A percentile compares a stretch with the other conserved stretches of the same genome.
Conservation (phyloP, 37 sponge, comb jelly and placozoan species). For the Diacarnus erythraeanus region DNA sequence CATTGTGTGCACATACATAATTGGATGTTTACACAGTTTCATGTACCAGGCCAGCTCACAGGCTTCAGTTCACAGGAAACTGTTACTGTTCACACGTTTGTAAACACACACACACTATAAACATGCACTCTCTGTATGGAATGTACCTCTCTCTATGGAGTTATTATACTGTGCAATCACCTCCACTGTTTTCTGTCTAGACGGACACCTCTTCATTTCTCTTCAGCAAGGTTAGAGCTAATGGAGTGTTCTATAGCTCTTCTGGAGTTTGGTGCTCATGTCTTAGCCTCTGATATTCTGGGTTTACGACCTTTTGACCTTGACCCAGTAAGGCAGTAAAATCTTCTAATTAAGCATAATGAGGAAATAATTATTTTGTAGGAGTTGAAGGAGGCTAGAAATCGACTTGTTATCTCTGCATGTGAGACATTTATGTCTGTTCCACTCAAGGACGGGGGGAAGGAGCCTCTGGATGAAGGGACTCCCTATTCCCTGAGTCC, state of each 20-base stretch:
- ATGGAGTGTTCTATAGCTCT: constrained; percentile 64
- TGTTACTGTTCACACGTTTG: too few relatives aligned
- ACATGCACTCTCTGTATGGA: too few relatives aligned
- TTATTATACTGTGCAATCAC: background rate
- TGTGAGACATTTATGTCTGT: constrained; percentile 64
- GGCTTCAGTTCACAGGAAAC: too few relatives aligned
- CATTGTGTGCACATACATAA: too few relatives aligned
- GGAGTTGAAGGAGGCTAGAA: constrained; percentile 63
- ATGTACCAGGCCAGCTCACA: too few relatives aligned
- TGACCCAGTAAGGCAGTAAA: constrained; percentile 34
- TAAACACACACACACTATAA: too few relatives aligned
- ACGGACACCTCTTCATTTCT: constrained; percentile 68
- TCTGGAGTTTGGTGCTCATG: constrained; percentile 65
- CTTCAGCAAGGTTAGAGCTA: constrained; percentile 26
- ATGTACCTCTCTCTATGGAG: background rate
- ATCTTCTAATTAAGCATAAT: background rate
- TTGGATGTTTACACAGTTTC: too few relatives aligned
- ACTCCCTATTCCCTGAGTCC: constrained; percentile 12
- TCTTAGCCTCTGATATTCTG: constrained; percentile 38
- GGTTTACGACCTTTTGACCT: constrained; percentile 70
- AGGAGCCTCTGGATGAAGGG: background rate
- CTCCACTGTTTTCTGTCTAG: constrained; percentile 11
- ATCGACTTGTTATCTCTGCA: constrained; percentile 49
- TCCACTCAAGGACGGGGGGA: background rate
- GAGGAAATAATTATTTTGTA: background rate